Evolutionary conservation across 2,113 vertebrate species (phyloP), one percentile per base, ranked within the genome.

Genomic region (Tenrec ecaudatus): DNA sequence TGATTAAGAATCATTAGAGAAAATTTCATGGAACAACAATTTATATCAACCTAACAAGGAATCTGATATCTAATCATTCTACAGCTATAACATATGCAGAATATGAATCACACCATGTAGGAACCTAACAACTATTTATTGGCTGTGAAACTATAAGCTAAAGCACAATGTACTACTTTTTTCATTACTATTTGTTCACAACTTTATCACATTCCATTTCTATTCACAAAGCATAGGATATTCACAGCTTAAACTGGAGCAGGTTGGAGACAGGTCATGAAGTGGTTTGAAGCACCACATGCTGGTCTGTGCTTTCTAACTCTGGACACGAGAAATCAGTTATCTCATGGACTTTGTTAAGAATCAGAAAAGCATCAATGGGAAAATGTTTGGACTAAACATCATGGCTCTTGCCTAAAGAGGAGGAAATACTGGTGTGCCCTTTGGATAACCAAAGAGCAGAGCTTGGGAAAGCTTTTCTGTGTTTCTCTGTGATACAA

Each of bases 71-170:
- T 57, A 20, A 60, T 53, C 47, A 78, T 89, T 88, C 62, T 78
- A 78, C 6, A 58, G 36, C 10, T 77, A 0, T 89, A 79, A 91
- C 29, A 92, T n/a, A 64, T 7, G 1, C 62, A 64, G 62, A 64
- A 64, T 64, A 64, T 64, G 6, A 64, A 64, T 64, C 22, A 25
- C 2, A 64, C 57, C 73, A 4, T 53, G 17, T 69, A 76, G 64
- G 73, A 68, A 68, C 43, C 3, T 69, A 92, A 40, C 71, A 82
- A 95, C 31, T 88, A 40, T 86, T 78, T 82, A 79, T 64, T 75
- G 92, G 27, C 88, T 91, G 33, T 27, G 4, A 76, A 90, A 76
- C 75, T 89, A 90, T 71, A 40, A 36, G 5, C 62, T 86, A 38
- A 90, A 77, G 64, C 25, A 85, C 7, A 27, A n/a, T 3, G 73